Conservation (phyloP, 2,797 vertebrate genomes). For the Microcaecilia unicolor region DNA sequence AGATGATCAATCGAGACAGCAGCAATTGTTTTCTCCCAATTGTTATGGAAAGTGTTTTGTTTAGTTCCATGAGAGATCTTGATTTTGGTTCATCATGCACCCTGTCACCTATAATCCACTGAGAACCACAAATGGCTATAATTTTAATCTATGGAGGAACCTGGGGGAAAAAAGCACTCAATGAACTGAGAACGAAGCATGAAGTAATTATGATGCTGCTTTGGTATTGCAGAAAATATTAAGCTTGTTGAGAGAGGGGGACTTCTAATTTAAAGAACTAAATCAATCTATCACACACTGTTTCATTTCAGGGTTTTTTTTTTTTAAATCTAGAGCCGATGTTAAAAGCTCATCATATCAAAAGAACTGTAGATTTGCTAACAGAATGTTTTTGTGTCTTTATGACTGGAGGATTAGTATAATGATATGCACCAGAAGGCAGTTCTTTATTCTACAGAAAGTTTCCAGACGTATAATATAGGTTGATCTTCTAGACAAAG, state of each 20-base stretch:
- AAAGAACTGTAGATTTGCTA: constrained; percentile 8
- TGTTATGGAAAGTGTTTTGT: constrained; percentile 14
- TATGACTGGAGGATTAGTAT: background rate
- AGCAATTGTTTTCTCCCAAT: constrained; percentile 17
- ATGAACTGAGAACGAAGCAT: constrained; percentile 16
- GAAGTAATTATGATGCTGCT: constrained; percentile 16
- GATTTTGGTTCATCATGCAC: constrained; percentile 16
- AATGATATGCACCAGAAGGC: constrained; percentile 2
- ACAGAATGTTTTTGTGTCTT: background rate
- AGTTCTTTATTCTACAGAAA: background rate
- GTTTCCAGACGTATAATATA: no score
- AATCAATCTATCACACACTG: no score
- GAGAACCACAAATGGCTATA: constrained; percentile 10
- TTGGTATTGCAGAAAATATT: constrained; percentile 17
- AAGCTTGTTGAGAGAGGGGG: no score
- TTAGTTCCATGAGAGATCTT: constrained; percentile 25
- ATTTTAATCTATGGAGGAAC: constrained; percentile 21
- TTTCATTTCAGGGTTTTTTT: constrained; percentile 11
- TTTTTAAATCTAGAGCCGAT: constrained; percentile 8
- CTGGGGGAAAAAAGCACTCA: constrained; percentile 3
- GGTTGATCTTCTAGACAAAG: no score
- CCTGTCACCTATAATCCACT: constrained; percentile 19
- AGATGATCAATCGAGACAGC: no score
- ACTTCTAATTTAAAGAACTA: no score
- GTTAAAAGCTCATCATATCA: constrained; percentile 19